Evolutionary conservation across 2,113 vertebrate species (phyloP), one percentile per base, ranked within the genome.

Genomic region (Hepsetus odoe): DNA sequence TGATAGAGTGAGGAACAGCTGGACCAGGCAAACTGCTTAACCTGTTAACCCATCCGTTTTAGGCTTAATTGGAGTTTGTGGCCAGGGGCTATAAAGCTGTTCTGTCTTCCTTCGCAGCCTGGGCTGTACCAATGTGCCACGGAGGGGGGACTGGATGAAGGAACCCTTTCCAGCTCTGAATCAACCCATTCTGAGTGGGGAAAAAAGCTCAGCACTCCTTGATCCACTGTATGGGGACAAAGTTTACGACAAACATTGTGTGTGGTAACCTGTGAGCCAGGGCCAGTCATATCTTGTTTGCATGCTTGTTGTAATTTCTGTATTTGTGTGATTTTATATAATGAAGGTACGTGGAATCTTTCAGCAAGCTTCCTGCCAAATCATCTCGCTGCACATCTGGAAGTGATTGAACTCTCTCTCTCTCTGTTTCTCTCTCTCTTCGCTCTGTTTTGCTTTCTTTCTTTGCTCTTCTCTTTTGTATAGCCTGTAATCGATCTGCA

Each of bases 401-500:
- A 79, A 68, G 38, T 40, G 55, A 62, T 71, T 62, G 32, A 77
- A 75, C 38, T 68, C 49, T 58, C 13, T 22, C 65, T 49, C 35
- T 11, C 20, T 67, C 18, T 61, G 51, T 72, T 18, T 53, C 26
- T 18, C 20, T 33, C 26, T 70, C 42, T 55, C 28, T 42, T 20
- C 72, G 40, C 51, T 72, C 26, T 53, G 30, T 61, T 22, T 28
- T 5, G 33, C 38, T 18, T 24, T n/a, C 53, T 72, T 68, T 56
- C 55, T 74, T 72, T 69, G 8, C 38, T 40, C 68, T 62, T 40
- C 32, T 38, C 13, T 58, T 72, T 82, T 85, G 80, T 84, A 77
- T 84, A 80, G 49, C 42, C 49, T 56, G 72, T 77, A 84, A 86
- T 86, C 80, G 80, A 88, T 84, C 78, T 28, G 70, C 79, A 79